Evolutionary conservation across 2,797 vertebrate species (phyloP), one percentile per base, ranked within the genome.

Genomic region (Denticeps clupeoides): DNA sequence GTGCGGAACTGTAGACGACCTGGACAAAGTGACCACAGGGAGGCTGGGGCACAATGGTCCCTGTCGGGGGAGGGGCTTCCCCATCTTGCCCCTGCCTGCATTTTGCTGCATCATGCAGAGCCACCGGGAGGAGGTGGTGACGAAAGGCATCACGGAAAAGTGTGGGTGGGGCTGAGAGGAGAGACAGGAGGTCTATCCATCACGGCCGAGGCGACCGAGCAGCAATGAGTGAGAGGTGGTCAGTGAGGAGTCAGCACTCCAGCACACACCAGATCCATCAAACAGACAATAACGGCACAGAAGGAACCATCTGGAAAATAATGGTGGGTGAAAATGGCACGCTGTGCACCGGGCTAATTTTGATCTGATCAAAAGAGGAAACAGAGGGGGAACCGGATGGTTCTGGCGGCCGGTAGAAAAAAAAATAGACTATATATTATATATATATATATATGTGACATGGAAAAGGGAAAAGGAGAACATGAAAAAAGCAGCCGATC

Each of bases 191-290:
- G 56, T 74, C 73, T 68, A 84, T 86, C 77, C 75, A 79, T 85
- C 82, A 82, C 41, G 46, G 65, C 57, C 61, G 60, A 65, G 60
- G 64, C 66, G 70, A 69, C 69, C 68, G 72, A 69, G 65, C 65
- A 51, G 66, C 48, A 69, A 69, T 77, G 74, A 82, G 72, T 70
- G 73, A 81, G 72, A 66, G 73, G 54, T 69, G 72, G 81, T 76
- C 77, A 72, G 75, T 64, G 60, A 73, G 59, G 72, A 82, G 77
- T 81, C 81, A 81, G 77, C 81, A 82, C 62, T 80, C 73, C 77
- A 73, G 72, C 70, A 71, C 69, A 51, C 56, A 70, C 54, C 58
- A 76, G 71, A 85, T 86, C 75, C 71, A 82, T 86, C 84, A 83
- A 75, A 53, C 47, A 47, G 74, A 77, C 79, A 79, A 77, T 57